Evolutionary conservation across 1,140 invertebrate genomes (phyloP).

Genomic region (Drosophila malerkotliana): DNA sequence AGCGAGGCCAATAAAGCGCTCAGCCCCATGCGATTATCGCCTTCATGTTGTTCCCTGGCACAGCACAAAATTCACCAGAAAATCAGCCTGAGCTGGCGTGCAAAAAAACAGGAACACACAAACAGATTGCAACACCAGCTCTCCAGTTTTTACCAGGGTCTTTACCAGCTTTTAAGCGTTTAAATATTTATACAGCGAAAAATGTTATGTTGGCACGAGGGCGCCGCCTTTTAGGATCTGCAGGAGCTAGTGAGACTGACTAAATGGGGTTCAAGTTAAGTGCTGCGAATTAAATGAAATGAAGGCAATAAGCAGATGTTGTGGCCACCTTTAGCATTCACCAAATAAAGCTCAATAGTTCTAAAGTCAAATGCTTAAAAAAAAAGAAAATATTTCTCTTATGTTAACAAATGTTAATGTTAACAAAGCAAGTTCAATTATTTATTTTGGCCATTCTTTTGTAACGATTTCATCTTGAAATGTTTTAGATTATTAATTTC

Average conservation of each 20-base stretch:
- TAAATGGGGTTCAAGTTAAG: constrained; percentile 48
- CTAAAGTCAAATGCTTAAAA: background rate
- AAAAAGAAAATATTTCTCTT: background rate
- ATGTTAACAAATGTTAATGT: background rate
- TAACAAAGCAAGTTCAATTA: background rate
- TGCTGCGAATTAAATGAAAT: constrained; percentile 60
- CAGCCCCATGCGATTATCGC: constrained; percentile 56
- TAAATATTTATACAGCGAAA: constrained; percentile 75
- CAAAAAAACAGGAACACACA: constrained; percentile 17
- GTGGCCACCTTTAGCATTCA: background rate
- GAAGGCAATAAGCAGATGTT: constrained; percentile 13
- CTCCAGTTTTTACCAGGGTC: constrained; percentile 23
- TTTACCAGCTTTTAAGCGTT: constrained; percentile 68
- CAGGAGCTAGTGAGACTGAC: constrained; percentile 5
- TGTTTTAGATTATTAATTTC: constrained; percentile 11
- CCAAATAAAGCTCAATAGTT: background rate
- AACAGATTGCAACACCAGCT: constrained; percentile 19
- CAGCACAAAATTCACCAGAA: constrained; percentile 20
- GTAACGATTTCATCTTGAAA: background rate
- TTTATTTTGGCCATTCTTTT: background rate
- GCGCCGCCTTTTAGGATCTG: constrained; percentile 18
- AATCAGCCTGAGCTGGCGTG: constrained; percentile 2
- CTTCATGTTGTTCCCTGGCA: constrained; percentile 16
- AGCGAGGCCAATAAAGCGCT: constrained; percentile 48
- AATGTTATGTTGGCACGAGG: constrained; percentile 66